These are phyloP conservation scores for Ammodytes marinus DNA, from an alignment of 2,113 vertebrate species.

Conservation along the genomic window DNA sequence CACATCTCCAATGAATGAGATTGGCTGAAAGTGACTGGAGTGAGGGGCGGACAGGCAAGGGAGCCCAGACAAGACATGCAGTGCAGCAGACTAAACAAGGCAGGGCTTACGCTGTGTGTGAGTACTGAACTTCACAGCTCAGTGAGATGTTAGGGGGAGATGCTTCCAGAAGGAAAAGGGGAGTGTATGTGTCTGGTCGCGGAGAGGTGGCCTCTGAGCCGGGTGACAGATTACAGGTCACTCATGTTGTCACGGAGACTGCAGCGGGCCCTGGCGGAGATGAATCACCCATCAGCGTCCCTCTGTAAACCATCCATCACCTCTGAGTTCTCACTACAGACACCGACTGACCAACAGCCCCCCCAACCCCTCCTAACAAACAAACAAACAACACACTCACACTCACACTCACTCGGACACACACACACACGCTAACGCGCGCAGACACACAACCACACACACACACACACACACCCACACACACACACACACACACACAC, in stretches of 20 bases:
- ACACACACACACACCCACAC: slow-evolving; percentile 3
- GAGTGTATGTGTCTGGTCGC: slow-evolving; percentile 64
- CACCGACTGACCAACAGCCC: slow-evolving; percentile 15
- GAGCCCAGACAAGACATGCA: slow-evolving; percentile 21
- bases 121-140: slow-evolving; percentile 58
- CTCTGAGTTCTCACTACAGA: slow-evolving; percentile 70
- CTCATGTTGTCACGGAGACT: slow-evolving; percentile 76
- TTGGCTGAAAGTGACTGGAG: slow-evolving; percentile 38
- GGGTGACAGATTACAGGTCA: slow-evolving; percentile 83
- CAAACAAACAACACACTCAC: not conserved
- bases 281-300: slow-evolving; percentile 82
- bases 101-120: slow-evolving; percentile 34
- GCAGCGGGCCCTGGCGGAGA: slow-evolving; percentile 73
- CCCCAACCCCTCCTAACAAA: not conserved
- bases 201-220: slow-evolving; percentile 75
- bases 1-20: slow-evolving; percentile 30
- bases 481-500: not conserved
- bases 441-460: slow-evolving; percentile 9
- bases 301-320: slow-evolving; percentile 86
- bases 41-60: slow-evolving; percentile 14
- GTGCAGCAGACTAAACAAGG: slow-evolving; percentile 29
- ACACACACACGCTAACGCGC: not conserved
- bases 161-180: slow-evolving; percentile 49
- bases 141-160: slow-evolving; percentile 61
- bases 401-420: not conserved